phyloP scores from a whole-genome alignment of 2,888 invertebrate genomes.

The Zaprionus bogoriensis region DNA sequence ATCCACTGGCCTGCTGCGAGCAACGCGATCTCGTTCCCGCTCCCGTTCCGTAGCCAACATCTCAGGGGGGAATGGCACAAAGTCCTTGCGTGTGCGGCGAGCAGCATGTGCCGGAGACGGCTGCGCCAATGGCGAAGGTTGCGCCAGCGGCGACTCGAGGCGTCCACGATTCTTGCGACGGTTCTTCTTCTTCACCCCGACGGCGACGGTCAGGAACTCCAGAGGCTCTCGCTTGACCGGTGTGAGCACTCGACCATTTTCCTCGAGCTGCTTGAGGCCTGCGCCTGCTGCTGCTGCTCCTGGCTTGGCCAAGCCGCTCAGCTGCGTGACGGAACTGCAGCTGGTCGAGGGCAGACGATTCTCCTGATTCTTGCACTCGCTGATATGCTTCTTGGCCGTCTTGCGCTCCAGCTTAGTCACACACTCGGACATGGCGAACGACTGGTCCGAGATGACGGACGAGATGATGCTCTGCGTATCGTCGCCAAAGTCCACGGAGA shows the following conservation, averaged over 20 bases:
- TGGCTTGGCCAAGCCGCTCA: conserved; percentile 20
- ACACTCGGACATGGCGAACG: conserved; percentile 87
- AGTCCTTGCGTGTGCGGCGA: conserved; percentile 83
- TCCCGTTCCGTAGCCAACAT: conserved; percentile 46
- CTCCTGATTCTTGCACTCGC: conserved; percentile 80
- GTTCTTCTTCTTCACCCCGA: conserved; percentile 88
- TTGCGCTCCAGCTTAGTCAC: conserved; percentile 86
- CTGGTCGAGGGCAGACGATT: conserved; percentile 71
- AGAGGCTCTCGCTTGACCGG: conserved; percentile 89
- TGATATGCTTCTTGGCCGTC: conserved; percentile 81
- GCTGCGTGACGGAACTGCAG: conserved; percentile 46
- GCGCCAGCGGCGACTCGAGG: conserved; percentile 84
- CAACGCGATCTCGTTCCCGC: conserved; percentile 21
- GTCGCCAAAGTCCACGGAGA: conserved; percentile 84
- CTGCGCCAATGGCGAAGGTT: conserved; percentile 82
- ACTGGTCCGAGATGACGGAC: conserved; percentile 89
- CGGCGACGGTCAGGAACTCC: conserved; percentile 88
- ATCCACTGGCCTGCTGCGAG: neutral
- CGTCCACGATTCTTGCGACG: conserved; percentile 86
- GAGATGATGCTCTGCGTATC: conserved; percentile 90
- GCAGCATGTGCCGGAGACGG: conserved; percentile 84
- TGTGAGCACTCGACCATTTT: conserved; percentile 84
- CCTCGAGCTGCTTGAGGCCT: conserved; percentile 65
- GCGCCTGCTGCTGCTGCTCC: conserved; percentile 34
- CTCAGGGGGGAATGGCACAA: conserved; percentile 51